Conservation (phyloP, 2,113 vertebrate genomes). For the Turdus rufiventris region DNA sequence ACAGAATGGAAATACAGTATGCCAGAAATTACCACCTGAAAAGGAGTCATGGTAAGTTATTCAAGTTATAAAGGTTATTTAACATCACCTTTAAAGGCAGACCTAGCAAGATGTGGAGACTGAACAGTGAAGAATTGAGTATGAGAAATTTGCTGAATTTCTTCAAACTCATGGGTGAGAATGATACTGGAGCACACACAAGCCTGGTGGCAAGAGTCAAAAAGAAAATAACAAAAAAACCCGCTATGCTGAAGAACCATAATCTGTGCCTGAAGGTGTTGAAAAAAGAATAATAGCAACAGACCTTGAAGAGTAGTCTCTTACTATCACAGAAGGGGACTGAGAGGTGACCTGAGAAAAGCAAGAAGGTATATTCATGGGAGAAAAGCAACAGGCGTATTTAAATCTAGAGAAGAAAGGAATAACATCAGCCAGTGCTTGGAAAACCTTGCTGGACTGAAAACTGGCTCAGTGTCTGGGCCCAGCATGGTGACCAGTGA, state of each 20-base stretch:
- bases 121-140: background rate
- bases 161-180: background rate
- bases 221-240: background rate
- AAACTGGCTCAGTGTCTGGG: background rate
- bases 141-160: background rate
- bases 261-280: background rate
- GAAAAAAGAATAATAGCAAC: background rate
- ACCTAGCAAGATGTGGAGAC: background rate
- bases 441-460: background rate
- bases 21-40: background rate
- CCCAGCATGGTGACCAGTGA: background rate
- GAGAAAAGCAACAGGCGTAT: background rate
- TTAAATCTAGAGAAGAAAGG: background rate
- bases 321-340: background rate
- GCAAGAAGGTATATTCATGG: background rate
- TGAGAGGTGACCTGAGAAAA: background rate
- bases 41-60: background rate
- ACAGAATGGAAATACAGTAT: background rate
- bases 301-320: background rate
- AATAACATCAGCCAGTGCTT: background rate
- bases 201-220: background rate
- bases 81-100: background rate
- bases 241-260: background rate
- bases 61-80: background rate
- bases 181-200: background rate